phyloP scores from a whole-genome alignment of 35 echinoderm and acorn worm genomes.

The Nesometra sesokonis region DNA sequence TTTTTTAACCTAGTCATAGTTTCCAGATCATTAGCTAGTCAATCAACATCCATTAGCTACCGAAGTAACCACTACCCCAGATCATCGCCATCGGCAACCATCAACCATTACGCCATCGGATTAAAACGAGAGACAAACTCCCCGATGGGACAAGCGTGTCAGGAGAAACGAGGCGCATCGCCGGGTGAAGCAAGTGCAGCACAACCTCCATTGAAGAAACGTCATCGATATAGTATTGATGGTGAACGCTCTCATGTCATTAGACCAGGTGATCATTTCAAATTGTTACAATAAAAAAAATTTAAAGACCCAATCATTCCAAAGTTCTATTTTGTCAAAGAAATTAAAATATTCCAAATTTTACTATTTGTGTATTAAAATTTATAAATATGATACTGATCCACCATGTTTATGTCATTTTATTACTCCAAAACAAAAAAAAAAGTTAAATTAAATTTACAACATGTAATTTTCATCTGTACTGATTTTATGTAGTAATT shows the following conservation, averaged over 20 bases:
- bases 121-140: not conserved
- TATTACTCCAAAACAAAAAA: too few species aligned
- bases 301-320: too few species aligned
- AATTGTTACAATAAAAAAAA: not conserved
- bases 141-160: slow-evolving; percentile 1
- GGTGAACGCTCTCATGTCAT: slow-evolving; percentile 17
- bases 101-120: slow-evolving; percentile 50
- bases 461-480: too few species aligned
- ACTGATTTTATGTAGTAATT: too few species aligned
- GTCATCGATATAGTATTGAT: slow-evolving; percentile 64
- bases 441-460: too few species aligned
- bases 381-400: too few species aligned
- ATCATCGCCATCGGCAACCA: slow-evolving; percentile 51
- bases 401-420: too few species aligned
- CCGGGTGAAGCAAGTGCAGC: slow-evolving; percentile 6
- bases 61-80: slow-evolving; percentile 15
- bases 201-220: slow-evolving; percentile 78
- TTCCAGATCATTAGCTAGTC: not conserved
- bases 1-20: not conserved
- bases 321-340: too few species aligned
- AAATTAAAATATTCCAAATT: too few species aligned
- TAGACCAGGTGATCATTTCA: not conserved
- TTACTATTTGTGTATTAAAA: too few species aligned
- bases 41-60: not conserved
- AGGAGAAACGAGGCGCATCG: slow-evolving; percentile 10